Evolutionary conservation across 2,113 vertebrate species (phyloP), one percentile per base, ranked within the genome.

Genomic region (Hippolais icterina): DNA sequence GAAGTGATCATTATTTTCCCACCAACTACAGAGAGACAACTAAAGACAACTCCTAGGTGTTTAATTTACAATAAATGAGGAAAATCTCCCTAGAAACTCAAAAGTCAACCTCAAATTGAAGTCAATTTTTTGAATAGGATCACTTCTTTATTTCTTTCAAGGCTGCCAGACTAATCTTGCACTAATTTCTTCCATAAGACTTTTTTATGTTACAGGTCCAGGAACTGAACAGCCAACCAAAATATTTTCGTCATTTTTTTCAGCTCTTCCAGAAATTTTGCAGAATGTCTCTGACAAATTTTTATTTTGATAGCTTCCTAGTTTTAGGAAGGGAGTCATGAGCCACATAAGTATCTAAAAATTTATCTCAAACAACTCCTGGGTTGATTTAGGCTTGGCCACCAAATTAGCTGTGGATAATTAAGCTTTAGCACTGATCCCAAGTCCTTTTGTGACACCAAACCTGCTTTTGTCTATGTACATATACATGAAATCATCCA

Each of bases 391-490:
- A 50, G 78, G 47, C 42, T 74, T 13, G 19, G 35, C 24, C 42
- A 70, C 37, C 59, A 94, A 79, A 88, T 79, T 69, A 93, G 63
- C 83, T 79, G 46, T 86, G 75, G 70, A 84, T 82, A 69, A 75
- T 90, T 93, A 95, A 57, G 61, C 27, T 90, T 84, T 56, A 89
- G 76, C 83, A 91, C 68, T 46, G 72, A 65, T 89, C 91, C 65
- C 74, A 96, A 94, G 66, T 21, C n/a, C 86, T 59, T 69, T 2
- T 39, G 61, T 83, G 80, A 94, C 76, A 96, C 42, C 72, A 76
- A 69, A 87, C 33, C 42, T 71, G 46, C 53, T 81, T 89, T 70
- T 60, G 27, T 64, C 89, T 90, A 49, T 90, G 71, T n/a, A 59
- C 9, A 31, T 70, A 96, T 56, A 79, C 65, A 78, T 47, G 33